Evolutionary conservation across 2,113 vertebrate species (phyloP).

Genomic region (Brachypodius melanocephalos): DNA sequence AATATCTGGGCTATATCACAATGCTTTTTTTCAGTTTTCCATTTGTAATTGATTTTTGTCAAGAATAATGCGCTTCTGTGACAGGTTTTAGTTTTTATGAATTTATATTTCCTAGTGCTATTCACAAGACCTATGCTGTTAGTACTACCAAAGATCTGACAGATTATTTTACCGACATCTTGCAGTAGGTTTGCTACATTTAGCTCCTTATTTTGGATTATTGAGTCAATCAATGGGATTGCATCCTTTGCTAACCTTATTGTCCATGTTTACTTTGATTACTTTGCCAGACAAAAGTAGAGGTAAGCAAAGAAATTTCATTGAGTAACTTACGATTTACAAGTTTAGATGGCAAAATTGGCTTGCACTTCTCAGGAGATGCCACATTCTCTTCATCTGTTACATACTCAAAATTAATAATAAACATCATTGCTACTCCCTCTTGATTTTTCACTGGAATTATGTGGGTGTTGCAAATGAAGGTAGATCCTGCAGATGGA

Average conservation of each 20-base stretch:
- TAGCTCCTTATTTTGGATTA: background rate
- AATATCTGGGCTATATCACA: background rate
- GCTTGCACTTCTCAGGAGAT: constrained; percentile 86
- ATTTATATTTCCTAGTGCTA: background rate
- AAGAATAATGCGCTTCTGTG: background rate
- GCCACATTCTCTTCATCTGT: constrained; percentile 82
- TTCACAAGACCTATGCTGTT: background rate
- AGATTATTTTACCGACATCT: background rate
- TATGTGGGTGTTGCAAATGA: constrained; percentile 92
- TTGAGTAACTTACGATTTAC: constrained; percentile 84
- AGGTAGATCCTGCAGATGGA: constrained; percentile 83
- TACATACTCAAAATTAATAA: constrained; percentile 93
- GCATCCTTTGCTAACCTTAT: background rate
- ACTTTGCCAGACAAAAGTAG: background rate
- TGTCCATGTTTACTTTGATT: background rate
- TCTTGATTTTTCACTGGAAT: constrained; percentile 99
- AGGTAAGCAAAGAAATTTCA: background rate
- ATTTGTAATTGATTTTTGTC: background rate
- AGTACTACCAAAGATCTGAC: background rate
- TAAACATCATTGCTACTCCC: constrained; percentile 98
- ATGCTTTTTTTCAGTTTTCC: background rate
- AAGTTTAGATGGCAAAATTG: constrained; percentile 85
- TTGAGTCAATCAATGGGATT: background rate
- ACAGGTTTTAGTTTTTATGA: background rate
- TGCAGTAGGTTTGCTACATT: background rate